Percentiles rank a stretch among this genome's conserved stretches.
Conservation (phyloP, 2,888 invertebrate genomes). For the Nudaria mundana region DNA sequence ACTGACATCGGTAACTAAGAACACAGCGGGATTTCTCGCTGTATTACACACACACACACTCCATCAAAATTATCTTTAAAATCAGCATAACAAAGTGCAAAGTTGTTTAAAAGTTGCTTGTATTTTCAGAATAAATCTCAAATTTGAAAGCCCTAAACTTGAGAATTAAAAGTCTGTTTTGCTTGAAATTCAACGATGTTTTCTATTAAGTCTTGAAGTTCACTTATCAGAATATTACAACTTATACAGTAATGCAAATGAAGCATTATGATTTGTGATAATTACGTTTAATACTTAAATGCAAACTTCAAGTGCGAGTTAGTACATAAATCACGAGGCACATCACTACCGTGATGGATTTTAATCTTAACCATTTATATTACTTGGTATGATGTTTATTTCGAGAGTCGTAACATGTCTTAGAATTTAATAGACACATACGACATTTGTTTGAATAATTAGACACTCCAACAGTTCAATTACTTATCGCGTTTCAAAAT, state of each 20-base stretch:
- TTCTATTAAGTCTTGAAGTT: conserved; percentile 22
- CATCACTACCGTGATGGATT: conserved; percentile 34
- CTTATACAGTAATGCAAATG: conserved; percentile 40
- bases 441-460: too few relatives aligned
- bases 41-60: conserved; percentile 11
- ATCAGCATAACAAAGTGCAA: conserved; percentile 7
- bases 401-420: conserved; percentile 6
- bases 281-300: conserved; percentile 60
- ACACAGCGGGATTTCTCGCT: conserved; percentile 52
- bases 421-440: not conserved
- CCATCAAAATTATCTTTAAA: conserved; percentile 17
- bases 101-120: conserved; percentile 3
- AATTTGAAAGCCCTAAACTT: conserved; percentile 3
- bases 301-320: conserved; percentile 43
- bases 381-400: conserved; percentile 10
- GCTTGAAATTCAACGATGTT: not conserved
- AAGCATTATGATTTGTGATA: conserved; percentile 65
- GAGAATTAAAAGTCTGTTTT: conserved; percentile 12
- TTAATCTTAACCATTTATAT: conserved; percentile 25
- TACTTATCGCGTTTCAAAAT: too few relatives aligned
- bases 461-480: too few relatives aligned
- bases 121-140: conserved; percentile 1
- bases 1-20: conserved; percentile 61
- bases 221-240: conserved; percentile 41
- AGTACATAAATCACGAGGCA: conserved; percentile 45